phyloP scores from a whole-genome alignment of 1,140 invertebrate species.

The Apolygus lucorum region DNA sequence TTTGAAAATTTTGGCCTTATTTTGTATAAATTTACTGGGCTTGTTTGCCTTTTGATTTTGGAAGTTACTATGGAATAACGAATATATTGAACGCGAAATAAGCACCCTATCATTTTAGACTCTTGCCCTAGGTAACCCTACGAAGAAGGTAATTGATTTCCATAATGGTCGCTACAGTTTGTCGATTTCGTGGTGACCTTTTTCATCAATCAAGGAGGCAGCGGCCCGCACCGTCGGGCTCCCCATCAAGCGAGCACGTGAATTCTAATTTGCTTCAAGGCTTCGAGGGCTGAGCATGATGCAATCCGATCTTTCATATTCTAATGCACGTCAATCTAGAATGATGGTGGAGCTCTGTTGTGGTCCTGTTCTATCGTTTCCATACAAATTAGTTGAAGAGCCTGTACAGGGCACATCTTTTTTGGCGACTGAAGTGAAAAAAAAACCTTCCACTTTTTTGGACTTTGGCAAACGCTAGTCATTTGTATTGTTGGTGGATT shows the following conservation, averaged over 20 bases:
- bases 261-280: constrained; percentile 1
- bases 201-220: constrained; percentile 1
- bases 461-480: too few relatives aligned
- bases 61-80: too few relatives aligned
- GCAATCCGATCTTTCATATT: not conserved
- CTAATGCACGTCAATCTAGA: not conserved
- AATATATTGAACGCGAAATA: too few relatives aligned
- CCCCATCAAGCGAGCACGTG: not conserved
- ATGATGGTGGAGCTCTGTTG: not conserved
- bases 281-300: not conserved
- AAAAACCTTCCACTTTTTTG: too few relatives aligned
- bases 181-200: not conserved
- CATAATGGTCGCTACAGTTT: not conserved
- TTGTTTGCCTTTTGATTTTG: too few relatives aligned
- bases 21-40: too few relatives aligned
- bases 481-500: too few relatives aligned
- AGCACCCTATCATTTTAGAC: too few relatives aligned
- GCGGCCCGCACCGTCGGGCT: not conserved
- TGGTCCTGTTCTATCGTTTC: not conserved
- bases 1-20: too few relatives aligned
- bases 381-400: not conserved
- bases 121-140: too few relatives aligned
- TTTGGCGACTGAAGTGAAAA: not conserved
- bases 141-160: not conserved
- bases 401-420: too few relatives aligned